Evolutionary conservation across 2,113 vertebrate species (phyloP).

Genomic region (Nothobranchius kuhntae): DNA sequence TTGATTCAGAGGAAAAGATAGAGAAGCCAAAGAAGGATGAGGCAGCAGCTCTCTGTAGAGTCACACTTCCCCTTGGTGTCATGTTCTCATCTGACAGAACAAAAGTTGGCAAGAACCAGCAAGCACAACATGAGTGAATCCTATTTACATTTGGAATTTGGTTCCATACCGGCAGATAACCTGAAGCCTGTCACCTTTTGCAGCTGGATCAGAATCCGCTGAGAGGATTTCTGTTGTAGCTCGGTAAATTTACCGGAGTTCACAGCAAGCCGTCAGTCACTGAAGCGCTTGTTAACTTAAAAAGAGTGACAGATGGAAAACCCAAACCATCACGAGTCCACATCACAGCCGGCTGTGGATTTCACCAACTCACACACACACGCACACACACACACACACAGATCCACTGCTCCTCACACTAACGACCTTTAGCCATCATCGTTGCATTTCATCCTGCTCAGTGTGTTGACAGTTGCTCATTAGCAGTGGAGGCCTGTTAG

Average conservation of each 20-base stretch:
- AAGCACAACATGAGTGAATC: conserved; percentile 10
- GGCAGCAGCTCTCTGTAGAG: background rate
- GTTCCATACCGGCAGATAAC: conserved; percentile 17
- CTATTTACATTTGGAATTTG: conserved; percentile 15
- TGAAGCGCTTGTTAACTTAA: conserved; percentile 52
- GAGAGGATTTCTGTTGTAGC: conserved; percentile 17
- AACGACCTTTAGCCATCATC: conserved; percentile 52
- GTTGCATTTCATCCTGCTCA: conserved; percentile 20
- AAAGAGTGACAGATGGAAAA: conserved; percentile 49
- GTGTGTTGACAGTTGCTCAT: conserved; percentile 58
- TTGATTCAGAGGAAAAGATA: conserved; percentile 15
- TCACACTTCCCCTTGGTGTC: background rate
- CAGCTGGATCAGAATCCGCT: conserved; percentile 33
- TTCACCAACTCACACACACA: conserved; percentile 1
- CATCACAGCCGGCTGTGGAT: conserved; percentile 30
- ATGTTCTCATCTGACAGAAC: conserved; percentile 6
- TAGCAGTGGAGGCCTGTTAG: conserved; percentile 50
- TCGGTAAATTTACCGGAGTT: conserved; percentile 16
- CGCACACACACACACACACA: background rate
- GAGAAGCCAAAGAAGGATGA: background rate
- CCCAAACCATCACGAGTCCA: conserved; percentile 45
- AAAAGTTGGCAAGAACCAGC: conserved; percentile 2
- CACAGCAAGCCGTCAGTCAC: conserved; percentile 3
- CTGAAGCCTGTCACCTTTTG: conserved; percentile 15
- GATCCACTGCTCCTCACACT: conserved; percentile 41